Base-by-base conservation (phyloP, 2,888 invertebrate genomes). In the Taphrorychus bicolor region DNA sequence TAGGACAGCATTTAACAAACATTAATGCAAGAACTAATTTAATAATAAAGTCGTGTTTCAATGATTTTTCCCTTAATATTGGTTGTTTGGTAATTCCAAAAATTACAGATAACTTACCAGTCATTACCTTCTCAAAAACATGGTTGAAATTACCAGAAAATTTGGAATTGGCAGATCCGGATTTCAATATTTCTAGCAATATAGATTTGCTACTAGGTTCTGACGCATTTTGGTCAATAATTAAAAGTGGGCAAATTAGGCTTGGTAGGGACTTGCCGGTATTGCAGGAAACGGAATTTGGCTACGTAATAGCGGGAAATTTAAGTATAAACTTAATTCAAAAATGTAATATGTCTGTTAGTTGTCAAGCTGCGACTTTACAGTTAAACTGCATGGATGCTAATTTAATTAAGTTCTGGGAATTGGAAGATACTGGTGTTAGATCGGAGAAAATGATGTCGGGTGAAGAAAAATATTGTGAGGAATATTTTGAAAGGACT, bases 91-190 rank as follows among this genome's bases (percentile, higher is more conserved):
- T 63, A 32, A 9, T 59, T 58, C 32, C 53, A 49, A 17, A 11
- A 16, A 69, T 69, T 17, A 65, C 69, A 11, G 70, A 59, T 14
- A n/a, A n/a, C n/a, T n/a, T n/a, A n/a, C n/a, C n/a, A n/a, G n/a
- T n/a, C n/a, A n/a, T n/a, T n/a, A n/a, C n/a, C n/a, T n/a, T n/a
- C n/a, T n/a, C n/a, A n/a, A n/a, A n/a, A n/a, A n/a, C n/a, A n/a
- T n/a, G n/a, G n/a, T n/a, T n/a, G n/a, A n/a, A n/a, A n/a, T n/a
- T n/a, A n/a, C n/a, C n/a, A n/a, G n/a, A n/a, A n/a, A n/a, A n/a
- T n/a, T n/a, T n/a, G n/a, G n/a, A n/a, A n/a, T n/a, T n/a, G n/a
- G n/a, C n/a, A n/a, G n/a, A n/a, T n/a, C n/a, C n/a, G n/a, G n/a
- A n/a, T n/a, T n/a, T n/a, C n/a, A n/a, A n/a, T n/a, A n/a, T n/a